Base-by-base conservation (phyloP, 2,113 vertebrate genomes). In the Chaetorhynchus papuensis region DNA sequence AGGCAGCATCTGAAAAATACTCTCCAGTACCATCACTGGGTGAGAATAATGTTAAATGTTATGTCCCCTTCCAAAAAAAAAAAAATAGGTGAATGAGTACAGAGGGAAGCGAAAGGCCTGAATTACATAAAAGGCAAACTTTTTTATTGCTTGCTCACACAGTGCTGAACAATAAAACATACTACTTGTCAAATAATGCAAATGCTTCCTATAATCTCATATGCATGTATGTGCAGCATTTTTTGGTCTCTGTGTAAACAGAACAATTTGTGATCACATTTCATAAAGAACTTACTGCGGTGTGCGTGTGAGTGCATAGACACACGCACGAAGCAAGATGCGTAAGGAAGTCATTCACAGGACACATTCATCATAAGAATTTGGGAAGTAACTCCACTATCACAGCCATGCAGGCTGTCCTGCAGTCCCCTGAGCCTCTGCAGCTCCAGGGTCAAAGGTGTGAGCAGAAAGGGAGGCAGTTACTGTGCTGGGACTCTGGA, bases 231-330 rank as follows among this genome's bases (percentile, higher is more conserved):
- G 54, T 65, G 56, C 59, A 87, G 42, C 87, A 70, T 86, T 87
- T 94, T 91, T 75, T 87, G 66, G 44, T 78, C 94, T 94, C 85
- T 80, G 6, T 77, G 49, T 83, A 94, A 88, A 81, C 59, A 91
- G 54, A 72, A 84, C 19, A 72, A 79, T 84, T 92, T 93, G 64
- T 80, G 82, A 77, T 84, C 69, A 57, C 66, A 56, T 83, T 87
- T 94, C 70, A 78, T 10, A 63, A 61, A 54, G 28, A 71, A 33
- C 47, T 49, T 57, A 11, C 20, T 80, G 68, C 41, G 72, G 17
- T 6, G 13, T 60, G 44, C 0, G 0, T 53, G 54, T 72, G 61
- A 61, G 75, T 89, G 22, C 39, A 31, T 7, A 78, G 69, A 35
- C 12, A 15, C 47, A 59, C 2, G 4, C 57, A 30, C 5, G 2